Evolutionary conservation across 1,140 invertebrate species (phyloP), one percentile per base, ranked within the genome.

Genomic region (Coboldia fuscipes): DNA sequence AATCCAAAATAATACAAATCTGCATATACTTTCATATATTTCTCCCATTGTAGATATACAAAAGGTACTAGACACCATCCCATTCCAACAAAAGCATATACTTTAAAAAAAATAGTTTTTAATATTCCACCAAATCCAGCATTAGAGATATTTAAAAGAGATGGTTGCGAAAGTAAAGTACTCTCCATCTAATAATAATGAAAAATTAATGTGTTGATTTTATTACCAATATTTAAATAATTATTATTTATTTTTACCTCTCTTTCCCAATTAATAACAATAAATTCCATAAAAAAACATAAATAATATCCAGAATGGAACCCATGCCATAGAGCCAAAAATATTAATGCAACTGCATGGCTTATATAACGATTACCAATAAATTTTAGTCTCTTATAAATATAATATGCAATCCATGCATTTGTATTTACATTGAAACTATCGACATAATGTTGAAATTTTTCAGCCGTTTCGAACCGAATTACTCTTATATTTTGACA

Each of bases 351-450:
- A 0, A 68, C 62, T 3, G 69, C 51, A 55, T 94, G 89, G 35
- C 86, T 93, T 4, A 80, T 54, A n/a, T 74, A 59, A 20, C 75
- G 71, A 51, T 82, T 90, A 15, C 79, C 78, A 2, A 97, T 58
- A 54, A 94, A 94, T 47, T 78, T 82, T 10, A 94, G 57, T 9
- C 89, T 61, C 52, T 94, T 96, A 53, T 88, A 96, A 27, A 96
- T 61, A 48, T 97, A 92, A 57, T 85, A 75, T 0, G 75, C 72
- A 30, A 83, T 77, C 82, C 89, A 96, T 17, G 73, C 61, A 58
- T 94, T 96, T 0, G 90, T 94, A 46, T 92, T 92, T 30, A 78
- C 79, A 51, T 94, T 96, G 50, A 94, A 94, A 9, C 82, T 79
- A 36, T 70, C 58, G 30, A 93, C 83, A 44, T 86, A 75, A 44